phyloP scores from a whole-genome alignment of 2,797 vertebrate species.

The Acrocephalus scirpaceus region DNA sequence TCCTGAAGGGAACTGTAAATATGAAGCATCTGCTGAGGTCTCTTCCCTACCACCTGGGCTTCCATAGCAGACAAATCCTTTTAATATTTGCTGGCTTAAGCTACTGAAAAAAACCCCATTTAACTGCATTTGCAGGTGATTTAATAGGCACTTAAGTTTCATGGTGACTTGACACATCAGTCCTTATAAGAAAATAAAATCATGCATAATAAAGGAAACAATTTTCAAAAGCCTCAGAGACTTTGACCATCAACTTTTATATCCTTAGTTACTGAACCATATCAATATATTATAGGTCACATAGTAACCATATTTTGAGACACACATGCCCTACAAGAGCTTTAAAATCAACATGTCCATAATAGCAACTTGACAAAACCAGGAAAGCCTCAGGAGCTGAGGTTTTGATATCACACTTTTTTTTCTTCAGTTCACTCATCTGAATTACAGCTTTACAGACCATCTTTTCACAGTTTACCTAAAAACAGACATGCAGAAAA shows the following conservation, averaged over 20 bases:
- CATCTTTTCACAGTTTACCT: neutral
- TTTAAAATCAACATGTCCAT: neutral
- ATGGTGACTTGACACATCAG: neutral
- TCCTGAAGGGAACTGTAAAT: neutral
- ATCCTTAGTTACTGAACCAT: neutral
- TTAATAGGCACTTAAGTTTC: constrained; percentile 1
- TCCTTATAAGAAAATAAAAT: neutral
- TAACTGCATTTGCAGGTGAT: constrained; percentile 1
- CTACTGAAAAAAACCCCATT: neutral
- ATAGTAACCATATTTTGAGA: neutral
- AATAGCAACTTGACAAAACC: neutral
- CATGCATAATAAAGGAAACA: neutral
- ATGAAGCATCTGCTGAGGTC: neutral
- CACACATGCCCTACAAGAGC: neutral
- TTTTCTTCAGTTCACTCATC: neutral
- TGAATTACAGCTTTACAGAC: neutral
- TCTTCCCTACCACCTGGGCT: neutral
- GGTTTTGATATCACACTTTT: neutral
- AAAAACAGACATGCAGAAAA: neutral
- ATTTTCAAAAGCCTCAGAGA: neutral
- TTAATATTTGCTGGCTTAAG: neutral
- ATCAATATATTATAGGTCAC: neutral
- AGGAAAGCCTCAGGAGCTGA: neutral
- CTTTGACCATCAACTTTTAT: neutral
- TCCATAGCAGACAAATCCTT: neutral